phyloP scores from a whole-genome alignment of 2,888 invertebrate genomes.

The Rhorus exstirpatorius region DNA sequence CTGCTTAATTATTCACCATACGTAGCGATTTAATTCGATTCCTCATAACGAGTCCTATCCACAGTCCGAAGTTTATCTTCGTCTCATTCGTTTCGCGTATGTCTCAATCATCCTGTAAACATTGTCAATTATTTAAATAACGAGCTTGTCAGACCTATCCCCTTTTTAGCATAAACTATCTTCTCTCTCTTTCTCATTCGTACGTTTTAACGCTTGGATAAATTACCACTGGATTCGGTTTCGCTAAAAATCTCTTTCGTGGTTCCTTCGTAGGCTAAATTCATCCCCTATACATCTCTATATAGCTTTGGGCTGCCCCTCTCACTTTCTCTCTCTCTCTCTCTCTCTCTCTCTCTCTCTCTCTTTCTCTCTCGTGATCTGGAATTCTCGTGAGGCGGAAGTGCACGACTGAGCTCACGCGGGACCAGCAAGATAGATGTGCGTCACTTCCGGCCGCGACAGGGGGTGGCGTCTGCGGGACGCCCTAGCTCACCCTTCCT shows the following conservation, averaged over 20 bases:
- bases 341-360: too few relatives aligned
- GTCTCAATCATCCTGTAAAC: slow-evolving; percentile 78
- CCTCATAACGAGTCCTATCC: slow-evolving; percentile 69
- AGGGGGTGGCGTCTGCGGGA: slow-evolving; percentile 85
- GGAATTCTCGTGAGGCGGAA: slow-evolving; percentile 79
- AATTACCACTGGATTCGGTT: slow-evolving; percentile 5
- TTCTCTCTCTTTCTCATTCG: slow-evolving; percentile 18
- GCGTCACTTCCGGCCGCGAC: slow-evolving; percentile 86
- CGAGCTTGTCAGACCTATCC: slow-evolving; percentile 63
- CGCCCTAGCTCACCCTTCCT: slow-evolving; percentile 77
- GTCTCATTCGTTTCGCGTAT: slow-evolving; percentile 39
- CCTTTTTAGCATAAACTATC: slow-evolving; percentile 70
- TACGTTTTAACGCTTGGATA: slow-evolving; percentile 18
- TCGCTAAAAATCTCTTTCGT: slow-evolving; percentile 48
- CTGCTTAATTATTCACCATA: slow-evolving; percentile 85
- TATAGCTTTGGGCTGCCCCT: slow-evolving; percentile 25
- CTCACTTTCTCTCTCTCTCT: slow-evolving; percentile 36
- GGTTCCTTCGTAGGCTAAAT: slow-evolving; percentile 52
- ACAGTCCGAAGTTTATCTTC: slow-evolving; percentile 51
- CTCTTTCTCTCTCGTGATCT: too few relatives aligned
- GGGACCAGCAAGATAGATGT: slow-evolving; percentile 84
- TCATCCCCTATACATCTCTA: slow-evolving; percentile 43
- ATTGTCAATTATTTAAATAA: slow-evolving; percentile 86
- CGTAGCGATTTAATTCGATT: slow-evolving; percentile 83
- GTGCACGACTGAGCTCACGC: slow-evolving; percentile 80